Evolutionary conservation across 2,888 invertebrate species (phyloP), one percentile per base, ranked within the genome.

Genomic region (Cyrtodaria siliqua): DNA sequence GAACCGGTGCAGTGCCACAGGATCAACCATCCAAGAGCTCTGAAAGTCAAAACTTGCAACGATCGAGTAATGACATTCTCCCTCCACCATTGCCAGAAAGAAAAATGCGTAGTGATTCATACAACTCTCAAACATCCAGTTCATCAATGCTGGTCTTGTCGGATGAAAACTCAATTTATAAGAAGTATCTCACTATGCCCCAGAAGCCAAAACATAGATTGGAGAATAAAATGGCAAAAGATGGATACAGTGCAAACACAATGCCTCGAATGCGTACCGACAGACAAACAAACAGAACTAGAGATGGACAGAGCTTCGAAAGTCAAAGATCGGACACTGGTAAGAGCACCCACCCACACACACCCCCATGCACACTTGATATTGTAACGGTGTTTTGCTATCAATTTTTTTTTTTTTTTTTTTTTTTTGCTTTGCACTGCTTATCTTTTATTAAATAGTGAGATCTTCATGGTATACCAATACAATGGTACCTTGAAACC

Each of bases 181-280:
- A 56, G 29, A 73, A 68, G 26, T 73, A 64, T 57, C 53, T 64
- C 2, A 69, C 69, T 8, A n/a, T 72, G 33, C 77, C 77, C 18
- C 47, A 66, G 47, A 66, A 56, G 16, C 33, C 56, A 16, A 20
- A 20, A 18, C 44, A 44, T 4, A 44, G 20, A 44, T 44, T 16
- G 6, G 44, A 44, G 3, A 38, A 38, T 12, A 3, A 44, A 18
- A 3, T 4, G 44, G 8, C 44, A 6, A 16, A 4, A 6, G 20
- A 20, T 9, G 16, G n/a, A 18, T 18, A 44, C n/a, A 44, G 44
- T 44, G 49, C 38, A 14, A 57, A 40, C 50, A 68, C 75, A 18
- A 56, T 72, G 55, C 72, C 75, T 14, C 59, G 53, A 62, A 49
- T 44, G 42, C 53, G 66, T 14, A 60, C 56, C 20, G 72, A 68